Base-by-base conservation (phyloP, 2,797 vertebrate genomes). In the Sebastes nivosus region DNA sequence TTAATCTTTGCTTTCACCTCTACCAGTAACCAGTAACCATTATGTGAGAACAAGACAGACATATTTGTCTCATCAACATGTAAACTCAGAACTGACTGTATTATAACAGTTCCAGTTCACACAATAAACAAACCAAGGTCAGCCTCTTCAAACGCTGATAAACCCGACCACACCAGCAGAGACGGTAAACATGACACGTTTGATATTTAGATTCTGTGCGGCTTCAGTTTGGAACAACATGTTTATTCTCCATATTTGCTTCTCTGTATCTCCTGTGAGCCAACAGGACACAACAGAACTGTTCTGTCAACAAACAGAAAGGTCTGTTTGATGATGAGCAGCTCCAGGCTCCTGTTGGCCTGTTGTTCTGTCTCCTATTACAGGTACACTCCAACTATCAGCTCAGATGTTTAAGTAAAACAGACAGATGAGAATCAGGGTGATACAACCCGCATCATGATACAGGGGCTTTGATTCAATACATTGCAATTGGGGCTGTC, bases 241-340 rank as follows among this genome's bases (percentile, higher is more conserved):
- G 80, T 73, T 52, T 50, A 6, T 24, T 30, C 38, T 80, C 59
- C 9, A 18, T 58, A 25, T 83, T 81, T 76, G 63, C 29, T 38
- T 18, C 58, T 7, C 32, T 46, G 58, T 29, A 4, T 60, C 64
- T 61, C 8, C 58, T 20, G 65, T 52, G 61, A 29, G 18, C 64
- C 60, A 32, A 25, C 36, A 30, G 29, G 52, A 66, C 30, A 5
- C 66, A 0, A 14, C 42, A 38, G 30, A 42, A 9, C 0, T 2
- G 6, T 25, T 1, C 25, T 30, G 78, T 61, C 52, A 66, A 42
- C 24, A 18, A 11, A 64, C 50, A 69, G 11, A 36, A 60, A 42
- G 10, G 24, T 54, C 29, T 12, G 70, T 20, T 54, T 67, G 63
- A 36, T 63, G 9, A 25, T 1, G 32, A 55, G 65, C 2, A 16